phyloP scores from a whole-genome alignment of 2,888 invertebrate species.

The Drosophila borealis region DNA sequence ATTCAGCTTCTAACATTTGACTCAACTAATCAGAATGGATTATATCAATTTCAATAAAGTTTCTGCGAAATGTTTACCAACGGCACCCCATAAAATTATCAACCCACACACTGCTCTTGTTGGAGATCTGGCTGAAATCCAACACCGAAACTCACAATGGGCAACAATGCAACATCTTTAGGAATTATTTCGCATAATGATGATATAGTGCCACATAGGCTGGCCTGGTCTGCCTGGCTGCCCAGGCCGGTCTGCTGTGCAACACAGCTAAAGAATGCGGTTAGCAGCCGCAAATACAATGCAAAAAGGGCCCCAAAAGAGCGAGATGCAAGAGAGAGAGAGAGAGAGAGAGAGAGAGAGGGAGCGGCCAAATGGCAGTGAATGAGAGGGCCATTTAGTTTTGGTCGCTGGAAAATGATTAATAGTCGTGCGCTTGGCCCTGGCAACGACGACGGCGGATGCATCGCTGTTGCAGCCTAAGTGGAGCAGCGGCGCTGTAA shows the following conservation, averaged over 20 bases:
- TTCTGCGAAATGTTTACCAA: neutral
- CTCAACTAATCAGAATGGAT: neutral
- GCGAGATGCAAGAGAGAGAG: slow-evolving; percentile 3
- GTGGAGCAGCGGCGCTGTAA: slow-evolving; percentile 72
- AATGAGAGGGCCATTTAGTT: slow-evolving; percentile 69
- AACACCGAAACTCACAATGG: slow-evolving; percentile 46
- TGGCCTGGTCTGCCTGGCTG: slow-evolving; percentile 5
- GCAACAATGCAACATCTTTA: slow-evolving; percentile 58
- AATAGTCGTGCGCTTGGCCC: slow-evolving; percentile 72
- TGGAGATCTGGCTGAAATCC: slow-evolving; percentile 29
- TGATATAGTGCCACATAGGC: slow-evolving; percentile 72
- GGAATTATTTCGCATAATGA: slow-evolving; percentile 69
- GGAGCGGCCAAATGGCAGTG: slow-evolving; percentile 35
- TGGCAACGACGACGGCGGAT: slow-evolving; percentile 52
- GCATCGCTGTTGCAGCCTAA: slow-evolving; percentile 58
- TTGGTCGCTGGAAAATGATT: slow-evolving; percentile 78
- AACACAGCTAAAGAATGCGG: slow-evolving; percentile 58
- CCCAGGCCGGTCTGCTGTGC: slow-evolving; percentile 13
- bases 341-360: slow-evolving; percentile 17
- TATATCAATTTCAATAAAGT: neutral
- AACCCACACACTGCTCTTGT: slow-evolving; percentile 10
- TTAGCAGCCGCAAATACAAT: slow-evolving; percentile 53
- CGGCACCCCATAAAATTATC: slow-evolving; percentile 17
- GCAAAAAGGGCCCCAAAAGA: slow-evolving; percentile 54
- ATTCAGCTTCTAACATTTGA: neutral